Conservation (phyloP, 2,113 vertebrate species). For the Neodontobutis hainanensis region DNA sequence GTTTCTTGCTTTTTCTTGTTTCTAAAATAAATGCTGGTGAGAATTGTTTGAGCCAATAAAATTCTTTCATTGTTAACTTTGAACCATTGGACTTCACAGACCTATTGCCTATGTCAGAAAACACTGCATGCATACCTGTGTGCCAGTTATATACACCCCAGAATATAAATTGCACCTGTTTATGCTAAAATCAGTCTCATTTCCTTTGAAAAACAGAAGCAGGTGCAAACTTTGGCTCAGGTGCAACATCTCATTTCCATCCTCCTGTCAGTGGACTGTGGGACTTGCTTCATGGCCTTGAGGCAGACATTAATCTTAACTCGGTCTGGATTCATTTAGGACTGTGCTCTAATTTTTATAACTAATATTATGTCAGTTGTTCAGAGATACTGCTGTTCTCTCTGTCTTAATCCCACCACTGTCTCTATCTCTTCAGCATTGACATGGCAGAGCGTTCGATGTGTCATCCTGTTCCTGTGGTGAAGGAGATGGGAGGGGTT, state of each 20-base stretch:
- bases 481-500: slow-evolving; percentile 27
- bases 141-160: too few relatives aligned
- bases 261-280: slow-evolving; percentile 39
- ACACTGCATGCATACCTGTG: too few relatives aligned
- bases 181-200: slow-evolving; percentile 24
- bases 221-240: slow-evolving; percentile 58
- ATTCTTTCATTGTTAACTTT: too few relatives aligned
- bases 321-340: slow-evolving; percentile 55
- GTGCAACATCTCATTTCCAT: slow-evolving; percentile 36
- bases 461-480: slow-evolving; percentile 63
- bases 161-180: not conserved
- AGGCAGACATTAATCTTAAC: slow-evolving; percentile 52
- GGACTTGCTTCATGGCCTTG: slow-evolving; percentile 48
- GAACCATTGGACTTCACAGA: too few relatives aligned
- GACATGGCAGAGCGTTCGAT: slow-evolving; percentile 11
- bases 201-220: slow-evolving; percentile 48
- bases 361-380: not conserved
- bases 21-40: too few relatives aligned
- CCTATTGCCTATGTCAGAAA: too few relatives aligned
- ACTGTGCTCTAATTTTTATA: slow-evolving; percentile 25
- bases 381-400: not conserved
- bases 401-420: not conserved
- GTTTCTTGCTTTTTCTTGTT: too few relatives aligned
- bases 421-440: not conserved
- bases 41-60: too few relatives aligned